A percentile compares a stretch with the other conserved stretches of the same genome.
Conservation (phyloP, 2,888 invertebrate species). For the Drosophila nr. perissopoda region DNA sequence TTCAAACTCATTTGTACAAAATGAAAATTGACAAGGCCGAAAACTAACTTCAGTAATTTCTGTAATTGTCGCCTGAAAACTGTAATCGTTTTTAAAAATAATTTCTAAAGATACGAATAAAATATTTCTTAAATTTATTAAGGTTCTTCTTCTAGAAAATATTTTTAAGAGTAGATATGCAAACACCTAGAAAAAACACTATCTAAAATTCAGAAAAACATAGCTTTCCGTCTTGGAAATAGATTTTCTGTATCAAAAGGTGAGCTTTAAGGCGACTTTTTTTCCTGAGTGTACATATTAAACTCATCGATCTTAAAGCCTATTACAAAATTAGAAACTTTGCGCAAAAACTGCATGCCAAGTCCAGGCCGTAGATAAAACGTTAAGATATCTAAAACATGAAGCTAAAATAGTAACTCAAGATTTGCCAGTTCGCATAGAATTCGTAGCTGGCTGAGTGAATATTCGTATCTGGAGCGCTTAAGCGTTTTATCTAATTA, state of each 20-base stretch:
- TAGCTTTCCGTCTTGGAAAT: too few relatives aligned
- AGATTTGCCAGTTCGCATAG: slow-evolving; percentile 16
- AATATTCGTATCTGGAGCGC: slow-evolving; percentile 51
- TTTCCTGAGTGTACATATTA: not conserved
- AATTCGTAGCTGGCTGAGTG: slow-evolving; percentile 27
- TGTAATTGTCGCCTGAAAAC: too few relatives aligned
- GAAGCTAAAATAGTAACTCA: slow-evolving; percentile 20
- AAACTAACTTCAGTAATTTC: too few relatives aligned
- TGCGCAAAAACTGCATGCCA: not conserved
- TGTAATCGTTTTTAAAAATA: too few relatives aligned
- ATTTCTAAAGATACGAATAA: too few relatives aligned
- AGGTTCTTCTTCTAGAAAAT: not conserved
- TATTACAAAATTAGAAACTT: slow-evolving; percentile 2
- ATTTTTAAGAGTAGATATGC: not conserved
- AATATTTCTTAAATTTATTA: not conserved
- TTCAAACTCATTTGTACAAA: not conserved
- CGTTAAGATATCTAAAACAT: slow-evolving; percentile 40
- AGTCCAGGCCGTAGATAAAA: slow-evolving; percentile 27
- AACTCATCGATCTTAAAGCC: not conserved
- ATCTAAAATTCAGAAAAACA: not conserved
- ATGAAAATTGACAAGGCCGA: not conserved
- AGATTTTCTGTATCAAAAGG: too few relatives aligned
- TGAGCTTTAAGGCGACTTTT: not conserved
- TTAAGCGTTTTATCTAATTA: slow-evolving; percentile 80
- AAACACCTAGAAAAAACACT: too few relatives aligned